These are phyloP conservation scores for Ypsolopha sequella DNA, from an alignment of 2,888 invertebrate species.

Conservation along the genomic window DNA sequence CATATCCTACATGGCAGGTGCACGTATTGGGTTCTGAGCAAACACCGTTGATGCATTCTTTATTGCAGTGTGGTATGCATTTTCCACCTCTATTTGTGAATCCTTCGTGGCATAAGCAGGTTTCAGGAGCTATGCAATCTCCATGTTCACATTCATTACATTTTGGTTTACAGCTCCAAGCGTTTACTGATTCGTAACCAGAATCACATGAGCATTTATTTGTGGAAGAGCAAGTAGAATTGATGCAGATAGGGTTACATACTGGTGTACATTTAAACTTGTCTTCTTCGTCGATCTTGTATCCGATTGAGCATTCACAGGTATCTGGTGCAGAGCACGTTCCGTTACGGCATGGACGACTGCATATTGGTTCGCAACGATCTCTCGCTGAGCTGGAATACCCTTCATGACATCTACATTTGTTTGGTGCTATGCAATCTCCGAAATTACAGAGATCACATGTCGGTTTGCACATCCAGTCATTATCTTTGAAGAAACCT, in stretches of 20 bases:
- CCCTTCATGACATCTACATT: constrained; percentile 13
- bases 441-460: constrained; percentile 10
- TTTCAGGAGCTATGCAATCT: constrained; percentile 27
- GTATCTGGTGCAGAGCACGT: constrained; percentile 28
- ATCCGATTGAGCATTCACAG: constrained; percentile 18
- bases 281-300: neutral
- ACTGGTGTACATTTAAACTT: neutral
- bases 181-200: constrained; percentile 14
- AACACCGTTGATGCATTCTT: constrained; percentile 28
- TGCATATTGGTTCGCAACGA: constrained; percentile 6
- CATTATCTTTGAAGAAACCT: constrained; percentile 17
- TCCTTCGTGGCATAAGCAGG: constrained; percentile 23
- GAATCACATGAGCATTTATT: constrained; percentile 13
- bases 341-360: constrained; percentile 18
- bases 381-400: constrained; percentile 2
- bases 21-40: constrained; percentile 20
- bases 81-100: constrained; percentile 13
- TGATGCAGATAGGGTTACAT: constrained; percentile 1
- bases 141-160: constrained; percentile 26
- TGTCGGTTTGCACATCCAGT: constrained; percentile 6
- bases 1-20: constrained; percentile 18
- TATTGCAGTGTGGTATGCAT: constrained; percentile 26
- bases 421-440: constrained; percentile 12
- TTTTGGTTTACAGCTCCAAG: constrained; percentile 17
- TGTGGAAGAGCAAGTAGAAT: neutral